Evolutionary conservation across 2,797 vertebrate species (phyloP).

Genomic region (Hyperoplus lanceolatus): DNA sequence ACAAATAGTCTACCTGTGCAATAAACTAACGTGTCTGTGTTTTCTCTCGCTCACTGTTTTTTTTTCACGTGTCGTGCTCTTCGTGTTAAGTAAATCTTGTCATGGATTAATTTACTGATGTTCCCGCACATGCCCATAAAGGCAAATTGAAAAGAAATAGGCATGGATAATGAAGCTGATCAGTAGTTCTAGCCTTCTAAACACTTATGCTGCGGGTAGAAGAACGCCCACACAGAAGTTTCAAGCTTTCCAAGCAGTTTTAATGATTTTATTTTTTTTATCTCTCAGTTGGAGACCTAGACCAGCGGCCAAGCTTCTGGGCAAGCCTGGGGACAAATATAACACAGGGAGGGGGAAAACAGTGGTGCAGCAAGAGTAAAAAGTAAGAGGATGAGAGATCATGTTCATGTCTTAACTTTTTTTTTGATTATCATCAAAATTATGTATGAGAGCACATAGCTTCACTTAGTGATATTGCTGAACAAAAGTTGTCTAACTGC

Average conservation of each 20-base stretch:
- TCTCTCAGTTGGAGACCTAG: constrained; percentile 44
- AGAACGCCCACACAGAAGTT: constrained; percentile 35
- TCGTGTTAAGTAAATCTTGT: constrained; percentile 12
- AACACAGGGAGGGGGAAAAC: constrained; percentile 10
- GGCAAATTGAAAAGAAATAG: constrained; percentile 21
- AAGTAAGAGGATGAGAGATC: background rate
- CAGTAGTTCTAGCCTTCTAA: constrained; percentile 47
- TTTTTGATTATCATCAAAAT: too few species aligned
- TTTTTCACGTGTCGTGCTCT: too few species aligned
- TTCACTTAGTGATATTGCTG: too few species aligned
- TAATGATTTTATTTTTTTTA: constrained; percentile 44
- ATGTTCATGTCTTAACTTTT: constrained; percentile 1
- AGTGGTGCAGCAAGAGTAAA: background rate
- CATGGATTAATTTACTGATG: background rate
- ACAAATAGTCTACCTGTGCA: constrained; percentile 38
- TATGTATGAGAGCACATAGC: too few species aligned
- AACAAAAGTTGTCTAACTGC: too few species aligned
- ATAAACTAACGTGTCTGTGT: constrained; percentile 48
- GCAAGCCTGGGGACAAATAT: constrained; percentile 53
- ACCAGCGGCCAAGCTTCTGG: constrained; percentile 56
- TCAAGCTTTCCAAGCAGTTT: constrained; percentile 28
- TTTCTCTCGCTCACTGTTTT: constrained; percentile 17
- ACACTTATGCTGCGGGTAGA: constrained; percentile 31
- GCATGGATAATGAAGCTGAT: constrained; percentile 38
- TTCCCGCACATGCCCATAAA: background rate